Conservation (phyloP, 64 coral and sea anemone species). For the Orbicella faveolata region DNA sequence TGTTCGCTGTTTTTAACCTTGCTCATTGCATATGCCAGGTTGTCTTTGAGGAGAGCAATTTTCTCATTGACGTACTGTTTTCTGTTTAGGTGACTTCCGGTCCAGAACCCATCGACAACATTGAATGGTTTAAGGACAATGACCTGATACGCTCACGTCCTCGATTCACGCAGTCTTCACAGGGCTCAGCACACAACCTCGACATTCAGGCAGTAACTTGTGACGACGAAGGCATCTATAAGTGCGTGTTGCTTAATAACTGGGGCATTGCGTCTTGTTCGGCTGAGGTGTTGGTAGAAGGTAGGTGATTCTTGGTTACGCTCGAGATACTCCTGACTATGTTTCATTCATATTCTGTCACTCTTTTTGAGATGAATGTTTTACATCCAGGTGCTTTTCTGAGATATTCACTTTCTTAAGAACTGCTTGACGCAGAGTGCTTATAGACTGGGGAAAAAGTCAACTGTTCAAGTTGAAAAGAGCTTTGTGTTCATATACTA, state of each 20-base stretch:
- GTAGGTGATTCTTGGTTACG: conserved; percentile 14
- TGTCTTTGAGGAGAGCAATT: too few relatives aligned
- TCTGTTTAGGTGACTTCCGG: conserved; percentile 68
- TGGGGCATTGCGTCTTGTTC: conserved; percentile 81
- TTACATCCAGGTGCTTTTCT: too few relatives aligned
- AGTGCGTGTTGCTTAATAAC: conserved; percentile 86
- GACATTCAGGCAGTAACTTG: conserved; percentile 49
- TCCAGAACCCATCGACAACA: conserved; percentile 70
- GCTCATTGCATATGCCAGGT: too few relatives aligned
- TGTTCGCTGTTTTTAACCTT: too few relatives aligned
- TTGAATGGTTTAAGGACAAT: conserved; percentile 97
- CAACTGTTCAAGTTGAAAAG: too few relatives aligned
- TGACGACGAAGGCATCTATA: conserved; percentile 93
- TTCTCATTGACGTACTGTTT: not conserved
- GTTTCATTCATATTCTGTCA: not conserved
- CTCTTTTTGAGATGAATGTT: too few relatives aligned
- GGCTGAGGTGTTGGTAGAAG: conserved; percentile 86
- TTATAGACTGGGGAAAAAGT: too few relatives aligned
- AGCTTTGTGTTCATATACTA: too few relatives aligned
- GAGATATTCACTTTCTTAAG: too few relatives aligned
- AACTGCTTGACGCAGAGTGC: too few relatives aligned
- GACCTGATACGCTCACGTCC: conserved; percentile 64
- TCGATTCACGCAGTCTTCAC: conserved; percentile 62
- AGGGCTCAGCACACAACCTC: conserved; percentile 44
- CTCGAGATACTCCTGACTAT: not conserved